Evolutionary conservation across 2,888 invertebrate species (phyloP).

Genomic region (Abrostola tripartita): DNA sequence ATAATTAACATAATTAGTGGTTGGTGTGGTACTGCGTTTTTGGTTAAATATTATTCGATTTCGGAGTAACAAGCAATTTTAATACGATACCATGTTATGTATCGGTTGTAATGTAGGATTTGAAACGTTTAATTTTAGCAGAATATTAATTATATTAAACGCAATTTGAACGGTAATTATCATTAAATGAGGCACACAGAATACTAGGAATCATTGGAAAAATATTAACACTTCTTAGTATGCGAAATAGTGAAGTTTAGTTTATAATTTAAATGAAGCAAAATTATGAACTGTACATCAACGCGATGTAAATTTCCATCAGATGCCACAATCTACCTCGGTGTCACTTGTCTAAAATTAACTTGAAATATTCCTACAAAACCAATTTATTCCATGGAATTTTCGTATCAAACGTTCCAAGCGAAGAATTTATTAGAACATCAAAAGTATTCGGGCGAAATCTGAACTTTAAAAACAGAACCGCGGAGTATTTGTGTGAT

Average conservation of each 20-base stretch:
- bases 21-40: constrained; percentile 6
- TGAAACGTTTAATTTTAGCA: no score
- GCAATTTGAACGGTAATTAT: no score
- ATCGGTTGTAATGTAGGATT: no score
- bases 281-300: background rate
- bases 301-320: no score
- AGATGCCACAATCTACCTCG: no score
- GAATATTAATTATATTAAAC: no score
- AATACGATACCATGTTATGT: background rate
- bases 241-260: no score
- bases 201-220: no score
- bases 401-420: constrained; percentile 19
- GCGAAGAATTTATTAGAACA: constrained; percentile 32
- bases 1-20: constrained; percentile 18
- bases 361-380: background rate
- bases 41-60: constrained; percentile 10
- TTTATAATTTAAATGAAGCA: background rate
- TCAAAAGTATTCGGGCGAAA: constrained; percentile 36
- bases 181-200: no score
- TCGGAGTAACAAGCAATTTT: background rate
- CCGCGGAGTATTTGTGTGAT: constrained; percentile 36
- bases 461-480: constrained; percentile 47
- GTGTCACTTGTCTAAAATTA: background rate
- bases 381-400: constrained; percentile 18
- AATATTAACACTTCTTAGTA: no score